Evolutionary conservation across 2,888 invertebrate genomes (phyloP), one percentile per base, ranked within the genome.

Genomic region (Suillia variegata): DNA sequence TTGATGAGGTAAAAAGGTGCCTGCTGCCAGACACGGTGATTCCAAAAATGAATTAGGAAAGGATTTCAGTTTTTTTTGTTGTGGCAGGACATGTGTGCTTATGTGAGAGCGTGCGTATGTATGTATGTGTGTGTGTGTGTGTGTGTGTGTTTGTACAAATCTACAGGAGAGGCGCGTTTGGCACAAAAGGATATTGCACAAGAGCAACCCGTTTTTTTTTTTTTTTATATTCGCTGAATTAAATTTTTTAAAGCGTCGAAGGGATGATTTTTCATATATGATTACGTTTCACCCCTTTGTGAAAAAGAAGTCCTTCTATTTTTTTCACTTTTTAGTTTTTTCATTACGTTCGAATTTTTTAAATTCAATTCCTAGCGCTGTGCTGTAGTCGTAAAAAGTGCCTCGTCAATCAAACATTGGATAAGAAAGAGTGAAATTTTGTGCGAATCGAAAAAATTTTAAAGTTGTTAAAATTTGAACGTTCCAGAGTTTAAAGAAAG

Each of bases 231-330:
- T 54, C n/a, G 34, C 18, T 57, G 52, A 52, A 48, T 58, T 58
- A 50, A 55, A 42, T 56, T 54, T 45, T 62, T 67, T 62, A 63
- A 64, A 65, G 38, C 62, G 61, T 38, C 56, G 63, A 66, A 67
- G 68, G 68, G 68, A 69, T 69, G 68, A 66, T 69, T 66, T 67
- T 55, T n/a, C n/a, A n/a, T n/a, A n/a, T 38, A 38, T 38, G 10
- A 49, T 38, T 38, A 53, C 21, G 54, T 59, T 62, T 63, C 63
- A 63, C 63, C 63, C 63, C 63, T 63, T 63, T 57, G 50, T n/a
- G 31, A 38, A 38, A 38, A 38, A 38, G 42, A 56, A 58, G 33
- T 55, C n/a, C n/a, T n/a, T n/a, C n/a, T n/a, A n/a, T 54, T 49
- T 18, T 49, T 21, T 24, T 13, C 22, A 10, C 49, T 22, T 22